A percentile compares a stretch with the other conserved stretches of the same genome.
These are phyloP conservation scores for Parauchenoglanis ngamensis DNA, from an alignment of 2,797 vertebrate species.

Conservation along the genomic window DNA sequence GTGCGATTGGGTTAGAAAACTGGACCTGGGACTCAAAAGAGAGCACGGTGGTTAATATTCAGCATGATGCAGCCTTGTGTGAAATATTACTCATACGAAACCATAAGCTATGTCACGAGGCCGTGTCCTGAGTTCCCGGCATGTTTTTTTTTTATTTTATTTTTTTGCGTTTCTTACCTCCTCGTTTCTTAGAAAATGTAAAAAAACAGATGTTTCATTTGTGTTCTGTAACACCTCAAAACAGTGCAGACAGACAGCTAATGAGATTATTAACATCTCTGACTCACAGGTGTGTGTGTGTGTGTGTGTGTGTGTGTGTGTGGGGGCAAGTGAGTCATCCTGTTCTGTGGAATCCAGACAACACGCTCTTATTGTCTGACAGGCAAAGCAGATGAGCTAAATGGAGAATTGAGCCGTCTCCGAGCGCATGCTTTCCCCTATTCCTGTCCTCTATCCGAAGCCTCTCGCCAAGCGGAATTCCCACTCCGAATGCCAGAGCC, in stretches of 20 bases:
- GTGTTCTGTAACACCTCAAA: slow-evolving; percentile 27
- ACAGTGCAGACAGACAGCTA: slow-evolving; percentile 35
- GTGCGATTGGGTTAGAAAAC: not conserved
- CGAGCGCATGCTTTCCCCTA: slow-evolving; percentile 30
- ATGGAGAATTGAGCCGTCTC: slow-evolving; percentile 39
- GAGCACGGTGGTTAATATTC: not conserved
- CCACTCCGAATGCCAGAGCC: slow-evolving; percentile 37
- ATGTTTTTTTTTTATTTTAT: not conserved
- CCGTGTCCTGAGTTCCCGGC: not conserved
- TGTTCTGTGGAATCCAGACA: slow-evolving; percentile 44
- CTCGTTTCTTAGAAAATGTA: not conserved
- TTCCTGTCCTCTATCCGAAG: slow-evolving; percentile 20
- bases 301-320: slow-evolving; percentile 31
- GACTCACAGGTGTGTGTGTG: slow-evolving; percentile 52
- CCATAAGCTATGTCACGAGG: not conserved
- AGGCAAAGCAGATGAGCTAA: slow-evolving; percentile 38
- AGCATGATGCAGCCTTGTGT: not conserved
- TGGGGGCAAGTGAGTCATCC: slow-evolving; percentile 47
- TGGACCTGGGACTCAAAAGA: too few species aligned
- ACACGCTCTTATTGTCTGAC: slow-evolving; percentile 47
- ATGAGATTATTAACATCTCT: slow-evolving; percentile 55
- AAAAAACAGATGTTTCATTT: not conserved
- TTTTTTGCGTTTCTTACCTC: not conserved
- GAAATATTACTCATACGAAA: not conserved
- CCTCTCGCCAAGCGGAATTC: slow-evolving; percentile 31